Evolutionary conservation across 2,888 invertebrate species (phyloP), one percentile per base, ranked within the genome.

Genomic region (Vannuccia rotundouncinata): DNA sequence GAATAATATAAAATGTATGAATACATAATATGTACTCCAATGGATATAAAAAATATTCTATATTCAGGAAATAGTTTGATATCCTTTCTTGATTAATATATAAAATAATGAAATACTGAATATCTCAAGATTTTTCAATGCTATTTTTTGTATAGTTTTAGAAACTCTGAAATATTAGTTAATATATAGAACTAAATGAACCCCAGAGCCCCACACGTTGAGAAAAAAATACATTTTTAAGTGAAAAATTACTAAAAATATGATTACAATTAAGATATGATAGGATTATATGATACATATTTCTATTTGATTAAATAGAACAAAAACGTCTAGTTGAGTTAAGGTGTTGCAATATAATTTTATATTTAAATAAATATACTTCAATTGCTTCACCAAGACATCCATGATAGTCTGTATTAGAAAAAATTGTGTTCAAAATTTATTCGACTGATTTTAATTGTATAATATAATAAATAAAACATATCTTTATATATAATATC

Each of bases 1-100:
- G 10, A 59, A 59, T 59, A 13, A 59, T 13, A 59, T 59, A 13
- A 59, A 59, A 31, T 29, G 27, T 79, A 59, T 10, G 27, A 81
- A n/a, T 59, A 17, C 30, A 82, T 17, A 77, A 74, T 81, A n/a
- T 81, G 22, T 27, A n/a, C n/a, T n/a, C n/a, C n/a, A n/a, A n/a
- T n/a, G n/a, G n/a, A n/a, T n/a, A n/a, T n/a, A n/a, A n/a, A n/a
- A n/a, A n/a, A n/a, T n/a, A n/a, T n/a, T n/a, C n/a, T n/a, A n/a
- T n/a, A n/a, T n/a, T n/a, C n/a, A n/a, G n/a, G n/a, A n/a, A n/a
- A n/a, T n/a, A n/a, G n/a, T n/a, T n/a, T n/a, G n/a, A n/a, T n/a
- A n/a, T n/a, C n/a, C n/a, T n/a, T n/a, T n/a, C n/a, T n/a, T n/a
- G n/a, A n/a, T n/a, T n/a, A n/a, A n/a, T n/a, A n/a, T n/a, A n/a